Conservation (phyloP, 2,888 invertebrate genomes). For the Drosophila kanekoi region DNA sequence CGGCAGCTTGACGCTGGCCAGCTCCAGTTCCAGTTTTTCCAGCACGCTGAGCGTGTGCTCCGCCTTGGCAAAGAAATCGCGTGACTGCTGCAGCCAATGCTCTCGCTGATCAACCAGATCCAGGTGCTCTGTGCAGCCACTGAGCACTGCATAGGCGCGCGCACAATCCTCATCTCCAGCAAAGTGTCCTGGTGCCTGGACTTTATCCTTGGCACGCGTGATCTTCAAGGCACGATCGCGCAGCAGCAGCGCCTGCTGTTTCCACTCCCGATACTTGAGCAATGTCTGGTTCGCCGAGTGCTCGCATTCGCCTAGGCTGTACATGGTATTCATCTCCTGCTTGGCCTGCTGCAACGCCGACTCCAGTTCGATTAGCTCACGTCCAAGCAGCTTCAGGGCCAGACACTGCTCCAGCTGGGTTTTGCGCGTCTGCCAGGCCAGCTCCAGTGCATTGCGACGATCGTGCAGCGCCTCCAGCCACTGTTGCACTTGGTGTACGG, state of each 20-base stretch:
- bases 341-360: slow-evolving; percentile 87
- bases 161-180: slow-evolving; percentile 89
- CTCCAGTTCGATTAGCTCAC: slow-evolving; percentile 89
- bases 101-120: slow-evolving; percentile 90
- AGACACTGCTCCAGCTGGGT: slow-evolving; percentile 92
- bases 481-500: slow-evolving; percentile 89
- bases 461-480: slow-evolving; percentile 92
- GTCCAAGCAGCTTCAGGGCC: slow-evolving; percentile 90
- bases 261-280: slow-evolving; percentile 89
- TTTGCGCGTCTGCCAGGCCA: slow-evolving; percentile 89
- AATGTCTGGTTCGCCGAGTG: slow-evolving; percentile 89
- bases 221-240: slow-evolving; percentile 92
- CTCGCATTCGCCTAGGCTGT: slow-evolving; percentile 88
- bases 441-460: slow-evolving; percentile 90
- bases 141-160: slow-evolving; percentile 89
- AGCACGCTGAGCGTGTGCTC: slow-evolving; percentile 89
- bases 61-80: slow-evolving; percentile 91
- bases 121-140: slow-evolving; percentile 89
- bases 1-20: slow-evolving; percentile 88
- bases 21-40: slow-evolving; percentile 90
- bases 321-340: slow-evolving; percentile 86
- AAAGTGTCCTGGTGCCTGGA: slow-evolving; percentile 89
- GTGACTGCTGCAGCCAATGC: slow-evolving; percentile 88
- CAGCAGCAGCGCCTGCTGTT: slow-evolving; percentile 90
- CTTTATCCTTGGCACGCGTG: slow-evolving; percentile 91